Evolutionary conservation across 2,113 vertebrate genomes (phyloP), one percentile per base, ranked within the genome.

Genomic region (Nothobranchius furzeri): DNA sequence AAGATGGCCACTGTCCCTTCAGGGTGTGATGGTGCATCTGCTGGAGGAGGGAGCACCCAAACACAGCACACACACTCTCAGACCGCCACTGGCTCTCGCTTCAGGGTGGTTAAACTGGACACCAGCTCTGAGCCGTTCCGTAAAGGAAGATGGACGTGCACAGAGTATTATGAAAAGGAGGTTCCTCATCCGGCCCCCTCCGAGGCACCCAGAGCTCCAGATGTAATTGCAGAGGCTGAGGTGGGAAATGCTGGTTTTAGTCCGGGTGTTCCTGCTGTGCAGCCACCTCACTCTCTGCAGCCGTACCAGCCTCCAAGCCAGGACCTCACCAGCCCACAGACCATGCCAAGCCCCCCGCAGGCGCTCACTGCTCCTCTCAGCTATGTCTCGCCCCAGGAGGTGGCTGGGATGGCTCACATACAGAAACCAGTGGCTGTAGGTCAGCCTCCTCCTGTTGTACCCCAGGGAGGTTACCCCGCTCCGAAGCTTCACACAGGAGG

Each of bases 101-200:
- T 99, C 87, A 91, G 98, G 76, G 96, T 99, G 76, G 98, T 99
- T 76, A 99, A 98, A 81, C 89, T 99, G 87, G 98, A 99, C 87
- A 97, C 96, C 25, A 98, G 94, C 92, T 95, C 93, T 0, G 98
- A 99, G 85, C 96, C 96, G 0, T 96, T 96, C 84, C 95, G 94
- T 56, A 99, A 98, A 87, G 98, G 98, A 43, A 91, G 98, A 75
- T 99, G 98, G 98, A 95, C 93, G 12, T 99, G 98, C 82, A 95
- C 95, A 0, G 96, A 99, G 69, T 99, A 95, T 88, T 98, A 99
- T 72, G 98, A 99, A 82, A 99, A 98, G 85, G 97, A 99, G 57
- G 85, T 91, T 37, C 81, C 90, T 40, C 88, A 64, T 3, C 63
- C 81, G 0, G 2, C 80, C 1, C 78, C 84, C 0, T 78, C 73